Base-by-base conservation (phyloP, 2,113 vertebrate species). In the Motacilla tschutschensis region DNA sequence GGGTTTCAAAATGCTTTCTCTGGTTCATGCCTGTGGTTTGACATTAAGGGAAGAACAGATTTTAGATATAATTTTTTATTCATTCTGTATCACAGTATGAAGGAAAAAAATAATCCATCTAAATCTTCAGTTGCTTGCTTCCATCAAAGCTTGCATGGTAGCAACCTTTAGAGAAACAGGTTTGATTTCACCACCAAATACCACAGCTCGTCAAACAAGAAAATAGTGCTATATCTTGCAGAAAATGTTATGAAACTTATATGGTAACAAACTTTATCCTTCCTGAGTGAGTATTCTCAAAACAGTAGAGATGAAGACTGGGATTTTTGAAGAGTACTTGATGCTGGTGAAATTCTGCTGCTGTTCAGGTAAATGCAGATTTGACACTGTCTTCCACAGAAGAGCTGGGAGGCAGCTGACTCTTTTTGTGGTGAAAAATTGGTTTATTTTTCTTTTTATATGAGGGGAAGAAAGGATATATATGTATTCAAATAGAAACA, bases 1-100 rank as follows among this genome's bases (percentile, higher is more conserved):
- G 15, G 3, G 2, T 65, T 85, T 87, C 22, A 47, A 77, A 87
- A 57, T 40, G 10, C 7, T 51, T 81, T 57, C 35, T 72, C 29
- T 58, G 31, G 17, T 6, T 0, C 12, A 47, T 3, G 4, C 12
- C 17, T 74, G 12, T 2, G 0, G 14, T 31, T 43, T 0, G 4
- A 13, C 8, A 67, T 5, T 44, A 63, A 41, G 19, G 22, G 48
- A 41, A 41, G 20, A 35, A 35, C 2, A 57, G 20, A 21, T 43
- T 48, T 48, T 36, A 57, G 6, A 5, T 20, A 15, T 19, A 46
- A 2, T 38, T 35, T 70, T 77, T 71, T 26, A 9, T 22, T 53
- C 3, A 1, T 69, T 65, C 81, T 66, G 4, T 38, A 33, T 11
- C 19, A 35, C 5, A 74, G 3, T 40, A 33, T 6, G 20, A 73